These are phyloP conservation scores for Sebastes miniatus DNA, from an alignment of 2,797 vertebrate species.

Conservation along the genomic window DNA sequence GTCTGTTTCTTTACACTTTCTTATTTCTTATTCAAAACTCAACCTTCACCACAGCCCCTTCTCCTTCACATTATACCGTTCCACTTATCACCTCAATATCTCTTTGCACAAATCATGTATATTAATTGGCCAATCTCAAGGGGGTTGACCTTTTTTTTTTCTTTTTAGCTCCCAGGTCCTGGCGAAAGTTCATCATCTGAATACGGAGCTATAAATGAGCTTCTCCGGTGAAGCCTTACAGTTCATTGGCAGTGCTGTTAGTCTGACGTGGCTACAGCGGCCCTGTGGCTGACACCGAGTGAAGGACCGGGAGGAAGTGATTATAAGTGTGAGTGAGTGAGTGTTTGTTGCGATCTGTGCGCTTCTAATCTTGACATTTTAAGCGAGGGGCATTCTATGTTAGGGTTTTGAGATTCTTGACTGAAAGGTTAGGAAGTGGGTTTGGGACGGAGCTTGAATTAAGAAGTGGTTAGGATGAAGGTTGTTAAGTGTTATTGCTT, in stretches of 20 bases:
- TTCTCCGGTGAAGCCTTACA: conserved; percentile 37
- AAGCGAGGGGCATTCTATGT: not conserved
- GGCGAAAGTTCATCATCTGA: conserved; percentile 30
- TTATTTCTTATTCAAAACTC: not conserved
- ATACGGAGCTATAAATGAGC: conserved; percentile 48
- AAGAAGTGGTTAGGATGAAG: not conserved
- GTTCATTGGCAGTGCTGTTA: conserved; percentile 45
- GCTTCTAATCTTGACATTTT: not conserved
- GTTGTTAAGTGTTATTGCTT: not conserved
- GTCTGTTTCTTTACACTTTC: not conserved
- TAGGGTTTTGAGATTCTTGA: not conserved
- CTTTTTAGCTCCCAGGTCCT: not conserved
- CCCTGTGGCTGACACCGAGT: not conserved
- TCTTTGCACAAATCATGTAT: not conserved
- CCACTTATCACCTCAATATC: not conserved
- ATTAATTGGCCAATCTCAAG: conserved; percentile 15
- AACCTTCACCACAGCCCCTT: not conserved
- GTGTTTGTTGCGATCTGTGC: not conserved
- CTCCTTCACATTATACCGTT: not conserved
- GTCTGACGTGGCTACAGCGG: conserved; percentile 18
- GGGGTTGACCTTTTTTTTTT: not conserved
- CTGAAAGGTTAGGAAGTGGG: not conserved
- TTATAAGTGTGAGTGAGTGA: not conserved
- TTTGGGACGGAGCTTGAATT: not conserved
- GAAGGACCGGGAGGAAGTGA: not conserved